These are phyloP conservation scores for Epistrophe grossulariae DNA, from an alignment of 2,888 invertebrate genomes.

Conservation along the genomic window DNA sequence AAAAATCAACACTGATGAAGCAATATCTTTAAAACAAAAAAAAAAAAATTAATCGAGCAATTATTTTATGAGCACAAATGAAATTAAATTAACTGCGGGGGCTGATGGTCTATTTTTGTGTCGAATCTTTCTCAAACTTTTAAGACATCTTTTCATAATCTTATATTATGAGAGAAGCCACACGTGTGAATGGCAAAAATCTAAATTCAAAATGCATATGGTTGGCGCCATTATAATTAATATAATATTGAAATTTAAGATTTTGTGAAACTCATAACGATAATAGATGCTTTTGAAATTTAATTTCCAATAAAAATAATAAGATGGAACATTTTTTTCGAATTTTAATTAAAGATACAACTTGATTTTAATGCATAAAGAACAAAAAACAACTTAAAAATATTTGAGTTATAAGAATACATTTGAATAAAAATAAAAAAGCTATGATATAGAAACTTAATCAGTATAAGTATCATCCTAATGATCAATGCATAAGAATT, in stretches of 20 bases:
- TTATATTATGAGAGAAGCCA: neutral
- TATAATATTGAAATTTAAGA: neutral
- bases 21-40: neutral
- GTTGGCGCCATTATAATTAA: neutral
- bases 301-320: no score
- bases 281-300: no score
- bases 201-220: conserved; percentile 17
- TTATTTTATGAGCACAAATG: conserved; percentile 25
- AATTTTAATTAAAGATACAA: no score
- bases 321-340: no score
- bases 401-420: no score
- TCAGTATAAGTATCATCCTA: no score
- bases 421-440: no score
- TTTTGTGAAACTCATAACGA: neutral
- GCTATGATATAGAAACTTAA: no score
- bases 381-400: no score
- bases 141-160: conserved; percentile 5
- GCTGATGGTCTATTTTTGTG: conserved; percentile 21
- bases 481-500: no score
- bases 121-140: neutral
- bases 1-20: conserved; percentile 6
- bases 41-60: conserved; percentile 3
- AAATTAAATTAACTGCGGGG: neutral
- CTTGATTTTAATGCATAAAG: no score
- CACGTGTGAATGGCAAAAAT: conserved; percentile 3